Conservation (phyloP, 2,113 vertebrate genomes). For the Spea multiplicata region DNA sequence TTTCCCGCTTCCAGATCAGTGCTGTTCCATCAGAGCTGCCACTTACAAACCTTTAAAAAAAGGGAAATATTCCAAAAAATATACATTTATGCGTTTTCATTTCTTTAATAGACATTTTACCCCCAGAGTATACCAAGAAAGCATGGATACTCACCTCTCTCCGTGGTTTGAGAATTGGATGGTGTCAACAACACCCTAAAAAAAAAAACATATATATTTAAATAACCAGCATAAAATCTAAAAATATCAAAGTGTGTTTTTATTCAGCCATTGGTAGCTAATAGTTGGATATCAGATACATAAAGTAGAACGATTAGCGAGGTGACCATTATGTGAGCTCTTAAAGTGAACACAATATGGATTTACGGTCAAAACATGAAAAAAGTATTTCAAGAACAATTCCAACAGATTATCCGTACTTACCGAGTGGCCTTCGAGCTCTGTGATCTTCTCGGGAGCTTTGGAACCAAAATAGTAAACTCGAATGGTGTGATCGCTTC, state of each 20-base stretch:
- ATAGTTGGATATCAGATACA: too few relatives aligned
- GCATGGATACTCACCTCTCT: constrained; percentile 76
- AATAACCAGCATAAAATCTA: too few relatives aligned
- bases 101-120: too few relatives aligned
- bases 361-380: too few relatives aligned
- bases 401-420: constrained; percentile 50
- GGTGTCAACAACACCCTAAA: constrained; percentile 57
- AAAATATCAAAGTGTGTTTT: too few relatives aligned
- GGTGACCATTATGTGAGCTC: too few relatives aligned
- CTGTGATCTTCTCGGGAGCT: constrained; percentile 86
- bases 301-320: too few relatives aligned
- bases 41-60: constrained; percentile 82
- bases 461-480: constrained; percentile 94
- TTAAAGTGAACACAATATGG: too few relatives aligned
- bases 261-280: too few relatives aligned
- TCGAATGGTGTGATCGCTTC: constrained; percentile 94
- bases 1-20: constrained; percentile 86
- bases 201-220: too few relatives aligned
- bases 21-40: constrained; percentile 95
- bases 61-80: constrained; percentile 15
- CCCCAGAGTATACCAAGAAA: neutral
- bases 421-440: constrained; percentile 91
- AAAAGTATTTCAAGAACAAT: too few relatives aligned
- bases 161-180: constrained; percentile 92
- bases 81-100: neutral